These are phyloP conservation scores for Myotis yumanensis DNA, from an alignment of 2,113 vertebrate species.

Conservation along the genomic window DNA sequence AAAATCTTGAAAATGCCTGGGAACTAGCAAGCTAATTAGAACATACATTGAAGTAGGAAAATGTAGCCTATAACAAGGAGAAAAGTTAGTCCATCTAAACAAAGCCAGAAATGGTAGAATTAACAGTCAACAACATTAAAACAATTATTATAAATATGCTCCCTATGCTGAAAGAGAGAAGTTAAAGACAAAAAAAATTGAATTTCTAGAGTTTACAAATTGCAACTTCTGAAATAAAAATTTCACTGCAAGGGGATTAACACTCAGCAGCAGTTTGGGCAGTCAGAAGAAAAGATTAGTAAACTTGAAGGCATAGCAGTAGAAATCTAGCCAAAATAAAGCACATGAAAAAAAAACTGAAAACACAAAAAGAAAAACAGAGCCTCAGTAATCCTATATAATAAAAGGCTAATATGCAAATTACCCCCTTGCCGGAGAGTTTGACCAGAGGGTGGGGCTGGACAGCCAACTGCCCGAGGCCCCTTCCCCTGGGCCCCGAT, in stretches of 20 bases:
- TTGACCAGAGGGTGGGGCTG: no score
- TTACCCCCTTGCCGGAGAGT: no score
- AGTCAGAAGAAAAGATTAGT: neutral
- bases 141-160: neutral
- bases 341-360: neutral
- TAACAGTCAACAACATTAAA: neutral
- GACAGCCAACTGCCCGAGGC: no score
- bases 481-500: no score
- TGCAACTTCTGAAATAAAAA: conserved; percentile 33
- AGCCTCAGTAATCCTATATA: neutral
- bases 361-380: neutral
- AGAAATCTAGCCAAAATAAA: conserved; percentile 24
- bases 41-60: neutral
- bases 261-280: neutral
- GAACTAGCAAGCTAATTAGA: conserved; percentile 8
- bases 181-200: neutral
- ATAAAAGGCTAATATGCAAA: no score
- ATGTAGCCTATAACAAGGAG: neutral
- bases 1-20: neutral
- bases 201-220: conserved; percentile 47
- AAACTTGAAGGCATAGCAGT: neutral
- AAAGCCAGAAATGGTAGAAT: conserved; percentile 8
- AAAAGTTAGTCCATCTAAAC: neutral
- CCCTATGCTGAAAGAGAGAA: conserved; percentile 27
- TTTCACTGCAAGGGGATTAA: neutral